Evolutionary conservation across 2,113 vertebrate species (phyloP).

Genomic region (Epinephelus fuscoguttatus): DNA sequence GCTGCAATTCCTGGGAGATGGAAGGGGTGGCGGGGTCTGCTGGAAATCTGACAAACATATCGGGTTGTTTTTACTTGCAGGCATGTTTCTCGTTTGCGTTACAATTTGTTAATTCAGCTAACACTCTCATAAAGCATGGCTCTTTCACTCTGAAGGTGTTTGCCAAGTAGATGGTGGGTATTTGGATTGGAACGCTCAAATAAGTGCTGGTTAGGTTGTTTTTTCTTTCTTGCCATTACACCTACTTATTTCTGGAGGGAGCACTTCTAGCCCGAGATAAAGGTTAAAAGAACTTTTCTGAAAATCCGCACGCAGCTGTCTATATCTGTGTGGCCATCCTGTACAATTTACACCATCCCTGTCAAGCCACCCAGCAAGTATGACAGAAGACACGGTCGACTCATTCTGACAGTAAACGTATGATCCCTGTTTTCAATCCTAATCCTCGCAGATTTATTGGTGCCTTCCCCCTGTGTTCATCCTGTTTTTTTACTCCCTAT

Average conservation of each 20-base stretch:
- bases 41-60: slow-evolving; percentile 57
- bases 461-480: slow-evolving; percentile 57
- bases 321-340: slow-evolving; percentile 27
- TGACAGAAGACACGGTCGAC: slow-evolving; percentile 60
- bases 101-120: slow-evolving; percentile 78
- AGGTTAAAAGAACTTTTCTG: slow-evolving; percentile 34
- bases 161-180: slow-evolving; percentile 59
- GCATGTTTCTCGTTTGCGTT: slow-evolving; percentile 66
- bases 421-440: slow-evolving; percentile 72
- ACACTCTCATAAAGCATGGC: slow-evolving; percentile 64
- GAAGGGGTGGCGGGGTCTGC: slow-evolving; percentile 21
- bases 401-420: slow-evolving; percentile 71
- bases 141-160: slow-evolving; percentile 55
- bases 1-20: slow-evolving; percentile 17
- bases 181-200: slow-evolving; percentile 55
- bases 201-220: slow-evolving; percentile 24
- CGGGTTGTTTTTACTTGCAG: slow-evolving; percentile 55
- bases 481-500: slow-evolving; percentile 46
- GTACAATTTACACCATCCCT: slow-evolving; percentile 23
- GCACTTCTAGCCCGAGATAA: slow-evolving; percentile 47
- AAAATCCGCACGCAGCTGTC: slow-evolving; percentile 13
- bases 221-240: slow-evolving; percentile 30
- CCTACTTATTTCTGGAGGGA: slow-evolving; percentile 32
- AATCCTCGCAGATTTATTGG: slow-evolving; percentile 72
- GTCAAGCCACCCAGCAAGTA: slow-evolving; percentile 49